These are phyloP conservation scores for Porites lobata DNA, from an alignment of 92 coral and sea anemone species.

Conservation along the genomic window DNA sequence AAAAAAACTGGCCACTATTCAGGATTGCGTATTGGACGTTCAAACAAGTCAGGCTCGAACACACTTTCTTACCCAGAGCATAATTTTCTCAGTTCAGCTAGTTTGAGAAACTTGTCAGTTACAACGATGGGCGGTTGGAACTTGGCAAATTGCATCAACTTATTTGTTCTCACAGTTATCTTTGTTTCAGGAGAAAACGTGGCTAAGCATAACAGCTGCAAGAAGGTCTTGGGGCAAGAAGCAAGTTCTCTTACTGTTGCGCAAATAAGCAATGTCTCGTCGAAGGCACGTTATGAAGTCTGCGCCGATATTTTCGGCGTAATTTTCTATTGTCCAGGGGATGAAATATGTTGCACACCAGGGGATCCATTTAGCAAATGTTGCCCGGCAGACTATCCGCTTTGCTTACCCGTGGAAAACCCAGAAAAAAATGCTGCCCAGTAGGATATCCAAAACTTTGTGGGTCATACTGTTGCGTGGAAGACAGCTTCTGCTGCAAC, in stretches of 20 bases:
- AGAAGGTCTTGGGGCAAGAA: background rate
- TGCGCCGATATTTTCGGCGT: background rate
- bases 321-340: background rate
- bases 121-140: background rate
- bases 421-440: slow-evolving; percentile 17
- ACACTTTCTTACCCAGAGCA: background rate
- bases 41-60: too few species aligned
- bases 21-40: too few species aligned
- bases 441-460: slow-evolving; percentile 27
- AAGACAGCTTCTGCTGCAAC: slow-evolving; percentile 12
- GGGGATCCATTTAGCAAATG: slow-evolving; percentile 10
- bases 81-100: background rate
- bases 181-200: background rate
- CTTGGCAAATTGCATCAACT: background rate
- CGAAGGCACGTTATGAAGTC: background rate
- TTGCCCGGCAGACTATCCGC: slow-evolving; percentile 28
- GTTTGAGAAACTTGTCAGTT: background rate
- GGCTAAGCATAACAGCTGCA: background rate
- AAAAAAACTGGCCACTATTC: too few species aligned
- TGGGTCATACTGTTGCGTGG: slow-evolving; percentile 31
- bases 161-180: background rate
- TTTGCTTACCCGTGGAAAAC: slow-evolving; percentile 14
- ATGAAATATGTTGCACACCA: slow-evolving; percentile 20
- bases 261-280: background rate
- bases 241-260: background rate